phyloP scores from a whole-genome alignment of 2,888 invertebrate genomes.

The Epiblema foenella region DNA sequence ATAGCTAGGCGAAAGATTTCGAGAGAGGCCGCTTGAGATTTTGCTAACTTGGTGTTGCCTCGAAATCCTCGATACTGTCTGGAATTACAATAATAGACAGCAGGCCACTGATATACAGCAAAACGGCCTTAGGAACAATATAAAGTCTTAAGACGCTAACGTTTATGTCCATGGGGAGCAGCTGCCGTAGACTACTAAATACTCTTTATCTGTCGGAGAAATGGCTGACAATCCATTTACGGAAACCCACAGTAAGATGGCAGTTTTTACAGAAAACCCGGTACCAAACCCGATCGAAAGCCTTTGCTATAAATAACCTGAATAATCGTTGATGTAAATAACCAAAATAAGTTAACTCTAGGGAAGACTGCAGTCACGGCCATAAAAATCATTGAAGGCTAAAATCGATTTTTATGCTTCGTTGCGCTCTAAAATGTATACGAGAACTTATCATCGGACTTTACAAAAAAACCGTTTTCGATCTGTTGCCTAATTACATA shows the following conservation, averaged over 20 bases:
- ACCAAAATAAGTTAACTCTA: neutral
- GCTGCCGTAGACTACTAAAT: neutral
- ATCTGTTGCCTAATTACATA: neutral
- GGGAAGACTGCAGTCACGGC: neutral
- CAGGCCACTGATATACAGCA: too few species aligned
- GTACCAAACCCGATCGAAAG: neutral
- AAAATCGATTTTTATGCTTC: conserved; percentile 21
- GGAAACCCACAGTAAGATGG: neutral
- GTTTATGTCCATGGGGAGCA: neutral
- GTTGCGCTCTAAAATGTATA: neutral
- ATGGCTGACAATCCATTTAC: neutral
- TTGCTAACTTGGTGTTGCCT: too few species aligned
- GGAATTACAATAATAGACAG: too few species aligned
- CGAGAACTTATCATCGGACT: neutral
- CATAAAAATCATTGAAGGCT: conserved; percentile 13
- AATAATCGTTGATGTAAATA: neutral
- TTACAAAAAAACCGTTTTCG: conserved; percentile 4
- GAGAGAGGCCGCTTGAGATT: too few species aligned
- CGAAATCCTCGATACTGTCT: too few species aligned
- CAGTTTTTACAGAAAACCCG: neutral
- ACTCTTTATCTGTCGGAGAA: too few species aligned
- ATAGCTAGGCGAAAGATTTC: too few species aligned
- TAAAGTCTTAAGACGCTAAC: neutral
- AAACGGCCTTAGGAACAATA: neutral
- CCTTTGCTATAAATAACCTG: neutral